These are phyloP conservation scores for Nudaria mundana DNA, from an alignment of 2,888 invertebrate genomes.

Conservation along the genomic window DNA sequence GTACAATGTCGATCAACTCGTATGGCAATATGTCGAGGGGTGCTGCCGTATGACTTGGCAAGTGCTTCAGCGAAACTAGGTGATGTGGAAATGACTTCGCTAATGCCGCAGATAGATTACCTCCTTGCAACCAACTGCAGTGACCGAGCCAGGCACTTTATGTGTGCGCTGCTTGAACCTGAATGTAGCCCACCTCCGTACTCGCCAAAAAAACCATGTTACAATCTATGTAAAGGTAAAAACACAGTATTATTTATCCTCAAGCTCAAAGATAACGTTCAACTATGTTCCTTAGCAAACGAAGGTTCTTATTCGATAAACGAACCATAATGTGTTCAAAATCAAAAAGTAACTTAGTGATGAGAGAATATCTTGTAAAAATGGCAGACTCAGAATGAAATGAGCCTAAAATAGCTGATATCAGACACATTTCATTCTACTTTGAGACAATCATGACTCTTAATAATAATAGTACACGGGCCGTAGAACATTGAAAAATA, in stretches of 20 bases:
- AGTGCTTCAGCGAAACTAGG: conserved; percentile 67
- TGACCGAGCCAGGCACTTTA: conserved; percentile 81
- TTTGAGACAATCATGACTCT: no score
- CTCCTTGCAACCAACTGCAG: conserved; percentile 84
- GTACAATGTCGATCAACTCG: conserved; percentile 78
- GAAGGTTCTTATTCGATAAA: no score
- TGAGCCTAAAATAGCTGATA: no score
- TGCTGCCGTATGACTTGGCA: conserved; percentile 85
- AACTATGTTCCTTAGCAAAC: no score
- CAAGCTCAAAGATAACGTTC: no score
- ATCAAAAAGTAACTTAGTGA: no score
- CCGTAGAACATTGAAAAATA: no score
- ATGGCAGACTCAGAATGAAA: no score
- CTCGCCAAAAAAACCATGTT: conserved; percentile 82
- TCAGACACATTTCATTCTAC: no score
- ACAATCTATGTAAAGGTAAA: conserved; percentile 84
- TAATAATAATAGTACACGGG: no score
- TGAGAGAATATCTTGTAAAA: no score
- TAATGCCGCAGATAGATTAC: conserved; percentile 81
- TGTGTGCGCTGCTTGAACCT: conserved; percentile 84
- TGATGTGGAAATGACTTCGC: conserved; percentile 56
- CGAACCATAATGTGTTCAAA: no score
- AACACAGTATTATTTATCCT: neutral
- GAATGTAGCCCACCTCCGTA: conserved; percentile 83
- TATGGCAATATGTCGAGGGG: conserved; percentile 80